These are phyloP conservation scores for Lepidurus apus DNA, from an alignment of 1,140 invertebrate species.

Conservation along the genomic window DNA sequence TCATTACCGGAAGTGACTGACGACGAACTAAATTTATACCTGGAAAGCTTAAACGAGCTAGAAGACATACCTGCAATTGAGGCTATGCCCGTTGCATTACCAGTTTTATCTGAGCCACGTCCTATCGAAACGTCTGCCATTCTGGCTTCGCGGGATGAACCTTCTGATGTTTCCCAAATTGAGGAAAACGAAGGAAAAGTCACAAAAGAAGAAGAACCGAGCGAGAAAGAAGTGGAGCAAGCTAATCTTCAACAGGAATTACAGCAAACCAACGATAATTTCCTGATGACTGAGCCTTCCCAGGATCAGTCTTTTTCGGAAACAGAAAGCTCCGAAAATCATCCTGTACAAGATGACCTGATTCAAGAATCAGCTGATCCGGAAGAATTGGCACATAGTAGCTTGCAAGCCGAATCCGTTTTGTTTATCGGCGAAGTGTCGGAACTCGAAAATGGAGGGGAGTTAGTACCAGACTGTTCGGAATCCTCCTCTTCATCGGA, in stretches of 20 bases:
- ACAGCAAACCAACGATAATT: neutral
- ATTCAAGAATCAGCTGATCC: neutral
- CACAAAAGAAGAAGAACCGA: neutral
- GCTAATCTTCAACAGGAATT: neutral
- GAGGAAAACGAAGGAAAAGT: neutral
- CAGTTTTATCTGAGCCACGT: neutral
- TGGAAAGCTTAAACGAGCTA: neutral
- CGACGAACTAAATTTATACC: neutral
- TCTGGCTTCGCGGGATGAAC: neutral
- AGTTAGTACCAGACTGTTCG: neutral
- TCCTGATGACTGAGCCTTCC: neutral
- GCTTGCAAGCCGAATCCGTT: neutral
- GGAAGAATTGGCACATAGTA: neutral
- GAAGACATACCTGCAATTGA: neutral
- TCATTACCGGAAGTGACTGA: neutral
- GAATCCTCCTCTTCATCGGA: neutral
- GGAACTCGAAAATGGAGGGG: neutral
- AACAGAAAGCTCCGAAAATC: neutral
- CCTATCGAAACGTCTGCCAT: neutral
- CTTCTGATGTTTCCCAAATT: neutral
- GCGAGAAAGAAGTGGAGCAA: neutral
- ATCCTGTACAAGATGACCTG: neutral
- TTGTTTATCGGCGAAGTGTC: neutral
- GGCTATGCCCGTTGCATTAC: neutral
- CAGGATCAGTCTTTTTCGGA: neutral